Conservation (phyloP, 1,140 invertebrate genomes). For the Leptonema lineaticorne region DNA sequence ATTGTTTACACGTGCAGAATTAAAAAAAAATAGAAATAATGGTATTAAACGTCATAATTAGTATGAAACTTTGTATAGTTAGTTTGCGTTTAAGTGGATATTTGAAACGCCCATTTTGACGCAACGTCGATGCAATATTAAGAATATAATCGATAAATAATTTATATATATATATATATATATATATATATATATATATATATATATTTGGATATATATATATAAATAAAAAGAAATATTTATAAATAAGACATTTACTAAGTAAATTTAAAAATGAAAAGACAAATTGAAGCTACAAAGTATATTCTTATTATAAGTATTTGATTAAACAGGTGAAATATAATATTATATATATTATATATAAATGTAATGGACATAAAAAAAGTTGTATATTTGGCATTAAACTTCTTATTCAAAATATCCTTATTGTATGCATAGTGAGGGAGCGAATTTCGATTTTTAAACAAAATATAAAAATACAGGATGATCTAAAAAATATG, state of each 20-base stretch:
- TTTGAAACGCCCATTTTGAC: background rate
- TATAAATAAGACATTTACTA: conserved; percentile 17
- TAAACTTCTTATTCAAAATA: conserved; percentile 8
- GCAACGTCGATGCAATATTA: conserved; percentile 26
- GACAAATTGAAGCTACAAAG: conserved; percentile 34
- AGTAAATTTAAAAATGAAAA: conserved; percentile 21
- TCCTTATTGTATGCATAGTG: no score
- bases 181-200: no score
- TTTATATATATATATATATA: no score
- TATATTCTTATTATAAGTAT: conserved; percentile 32
- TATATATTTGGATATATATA: no score
- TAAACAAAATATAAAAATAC: no score
- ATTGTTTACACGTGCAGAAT: background rate
- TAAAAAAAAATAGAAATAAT: conserved; percentile 12
- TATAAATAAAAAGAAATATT: conserved; percentile 14
- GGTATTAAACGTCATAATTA: no score
- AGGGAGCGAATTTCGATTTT: no score
- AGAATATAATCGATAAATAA: no score
- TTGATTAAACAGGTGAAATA: conserved; percentile 35
- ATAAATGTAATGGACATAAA: no score
- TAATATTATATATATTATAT: conserved; percentile 7
- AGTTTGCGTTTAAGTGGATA: conserved; percentile 12
- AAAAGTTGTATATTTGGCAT: conserved; percentile 11
- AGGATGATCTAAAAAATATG: no score
- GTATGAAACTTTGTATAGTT: no score